Evolutionary conservation across 2,113 vertebrate genomes (phyloP).

Genomic region (Periophthalmodon schlosseri): DNA sequence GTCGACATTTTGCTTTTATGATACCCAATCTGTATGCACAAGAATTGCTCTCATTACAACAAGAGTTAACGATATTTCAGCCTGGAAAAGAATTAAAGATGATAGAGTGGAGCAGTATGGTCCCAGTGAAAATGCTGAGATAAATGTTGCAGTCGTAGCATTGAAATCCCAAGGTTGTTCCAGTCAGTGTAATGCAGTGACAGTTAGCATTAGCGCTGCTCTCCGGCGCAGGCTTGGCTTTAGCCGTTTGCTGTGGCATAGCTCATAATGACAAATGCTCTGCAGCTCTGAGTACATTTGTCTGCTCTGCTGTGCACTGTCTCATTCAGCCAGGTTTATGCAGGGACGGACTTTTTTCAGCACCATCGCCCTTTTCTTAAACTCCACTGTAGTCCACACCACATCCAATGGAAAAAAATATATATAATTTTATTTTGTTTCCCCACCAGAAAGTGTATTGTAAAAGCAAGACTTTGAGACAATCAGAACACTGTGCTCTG

Average conservation of each 20-base stretch:
- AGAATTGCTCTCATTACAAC: background rate
- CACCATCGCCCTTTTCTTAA: constrained; percentile 21
- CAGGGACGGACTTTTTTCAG: constrained; percentile 21
- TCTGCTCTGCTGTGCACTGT: constrained; percentile 22
- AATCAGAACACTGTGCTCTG: no score
- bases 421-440: background rate
- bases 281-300: constrained; percentile 3
- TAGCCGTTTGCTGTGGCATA: constrained; percentile 1
- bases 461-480: no score
- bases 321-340: constrained; percentile 36
- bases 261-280: constrained; percentile 23
- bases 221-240: constrained; percentile 1
- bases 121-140: background rate
- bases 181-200: constrained; percentile 1
- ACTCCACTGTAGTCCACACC: constrained; percentile 39
- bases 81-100: background rate
- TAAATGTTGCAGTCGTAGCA: background rate
- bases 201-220: background rate
- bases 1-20: background rate
- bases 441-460: no score
- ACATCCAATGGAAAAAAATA: constrained; percentile 2
- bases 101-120: background rate
- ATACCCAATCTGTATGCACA: background rate
- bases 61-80: background rate
- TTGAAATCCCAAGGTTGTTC: background rate